Evolutionary conservation across 2,113 vertebrate genomes (phyloP).

Genomic region (Alligator mississippiensis): DNA sequence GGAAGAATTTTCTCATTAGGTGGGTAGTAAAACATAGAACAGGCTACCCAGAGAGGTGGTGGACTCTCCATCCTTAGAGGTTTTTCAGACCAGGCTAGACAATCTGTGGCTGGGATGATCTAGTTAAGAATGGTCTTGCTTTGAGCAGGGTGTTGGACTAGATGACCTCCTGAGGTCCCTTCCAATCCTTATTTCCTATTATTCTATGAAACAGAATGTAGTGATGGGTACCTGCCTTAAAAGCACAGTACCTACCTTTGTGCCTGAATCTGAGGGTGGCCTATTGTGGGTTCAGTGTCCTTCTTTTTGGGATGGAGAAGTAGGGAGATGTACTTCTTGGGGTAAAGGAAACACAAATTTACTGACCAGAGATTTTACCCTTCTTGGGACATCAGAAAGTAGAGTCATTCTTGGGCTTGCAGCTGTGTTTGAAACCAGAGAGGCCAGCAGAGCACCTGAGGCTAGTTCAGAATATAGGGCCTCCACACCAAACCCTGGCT

Average conservation of each 20-base stretch:
- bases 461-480: not conserved
- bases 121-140: too few species aligned
- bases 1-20: too few species aligned
- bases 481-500: not conserved
- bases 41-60: too few species aligned
- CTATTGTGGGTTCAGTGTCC: not conserved
- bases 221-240: not conserved
- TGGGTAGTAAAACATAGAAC: too few species aligned
- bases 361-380: not conserved
- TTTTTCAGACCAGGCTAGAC: too few species aligned
- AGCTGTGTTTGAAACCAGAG: not conserved
- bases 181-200: too few species aligned
- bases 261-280: not conserved
- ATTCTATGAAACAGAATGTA: not conserved
- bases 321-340: not conserved
- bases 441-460: not conserved
- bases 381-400: not conserved
- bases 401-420: not conserved
- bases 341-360: not conserved
- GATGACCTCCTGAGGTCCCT: too few species aligned
- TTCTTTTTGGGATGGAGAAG: fast-evolving
- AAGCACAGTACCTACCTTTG: not conserved
- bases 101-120: too few species aligned
- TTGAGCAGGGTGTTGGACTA: too few species aligned
- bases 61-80: too few species aligned